Evolutionary conservation across 2,113 vertebrate genomes (phyloP), one percentile per base, ranked within the genome.

Genomic region (Pachypanchax playfairii): DNA sequence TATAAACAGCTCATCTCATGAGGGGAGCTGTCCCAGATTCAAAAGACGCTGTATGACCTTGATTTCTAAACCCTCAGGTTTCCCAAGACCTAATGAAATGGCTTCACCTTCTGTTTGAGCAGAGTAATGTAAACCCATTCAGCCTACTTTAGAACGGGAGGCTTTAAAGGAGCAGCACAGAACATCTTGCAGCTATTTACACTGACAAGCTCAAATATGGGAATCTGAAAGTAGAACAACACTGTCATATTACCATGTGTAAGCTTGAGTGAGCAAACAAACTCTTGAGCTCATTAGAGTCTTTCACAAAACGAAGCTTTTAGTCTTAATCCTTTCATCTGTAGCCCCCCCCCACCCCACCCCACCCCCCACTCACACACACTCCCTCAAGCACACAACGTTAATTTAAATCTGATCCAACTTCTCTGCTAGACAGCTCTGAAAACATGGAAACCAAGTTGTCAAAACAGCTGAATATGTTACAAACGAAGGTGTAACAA

Each of bases 11-110:
- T 65, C 17, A 70, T 77, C 85, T 69, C 77, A 26, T 39, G 78
- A 70, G 83, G 77, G 21, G 73, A 77, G 43, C 51, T 56, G 87
- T 79, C 85, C 85, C 20, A 85, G 80, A 81, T 88, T 87, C 63
- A 41, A 59, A 73, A 82, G 67, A 75, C 69, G 46, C 74, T 44
- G 60, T 12, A 10, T 75, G 83, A 80, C 85, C 83, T 87, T 87
- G 83, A 81, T 85, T 83, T 63, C 44, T 62, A 64, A 80, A 71
- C 70, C 79, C 64, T 62, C 67, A 51, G 73, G 62, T 72, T 71
- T 75, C 44, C 53, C 33, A 43, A 48, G 74, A 61, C 71, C 71
- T 71, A 41, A 49, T 80, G 61, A 56, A 70, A 49, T 48, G 20
- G 48, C 73, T 28, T 44, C 57, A 57, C 33, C 38, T 50, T 8